Conservation (phyloP, 2,797 vertebrate genomes). For the Tokudaia muenninki region DNA sequence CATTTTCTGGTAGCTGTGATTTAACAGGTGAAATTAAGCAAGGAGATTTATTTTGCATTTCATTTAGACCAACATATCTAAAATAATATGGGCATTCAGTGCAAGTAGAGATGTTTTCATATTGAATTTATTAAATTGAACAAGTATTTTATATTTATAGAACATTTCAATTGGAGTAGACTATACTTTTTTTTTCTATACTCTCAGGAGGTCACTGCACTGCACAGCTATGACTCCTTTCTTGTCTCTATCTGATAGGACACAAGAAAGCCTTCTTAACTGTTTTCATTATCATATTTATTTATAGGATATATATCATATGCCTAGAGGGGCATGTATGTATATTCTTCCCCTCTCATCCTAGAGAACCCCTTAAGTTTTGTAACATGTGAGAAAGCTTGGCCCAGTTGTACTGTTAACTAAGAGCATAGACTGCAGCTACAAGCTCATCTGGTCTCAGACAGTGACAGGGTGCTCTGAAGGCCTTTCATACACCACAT, state of each 20-base stretch:
- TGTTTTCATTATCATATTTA: neutral
- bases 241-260: neutral
- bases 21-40: neutral
- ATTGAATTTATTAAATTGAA: neutral
- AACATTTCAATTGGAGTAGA: neutral
- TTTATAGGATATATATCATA: neutral
- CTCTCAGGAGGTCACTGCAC: neutral
- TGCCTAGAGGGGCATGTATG: neutral
- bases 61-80: neutral
- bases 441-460: neutral
- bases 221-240: neutral
- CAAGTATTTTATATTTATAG: neutral
- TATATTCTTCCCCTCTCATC: neutral
- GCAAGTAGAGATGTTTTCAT: neutral
- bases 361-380: neutral
- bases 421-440: neutral
- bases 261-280: neutral
- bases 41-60: neutral
- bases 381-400: neutral
- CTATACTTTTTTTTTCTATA: neutral
- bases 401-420: neutral
- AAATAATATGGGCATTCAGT: neutral
- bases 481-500: neutral
- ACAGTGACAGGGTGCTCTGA: neutral
- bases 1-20: neutral